A percentile compares a stretch with the other conserved stretches of the same genome.
Conservation (phyloP, 2,888 invertebrate genomes). For the Diogma glabrata region DNA sequence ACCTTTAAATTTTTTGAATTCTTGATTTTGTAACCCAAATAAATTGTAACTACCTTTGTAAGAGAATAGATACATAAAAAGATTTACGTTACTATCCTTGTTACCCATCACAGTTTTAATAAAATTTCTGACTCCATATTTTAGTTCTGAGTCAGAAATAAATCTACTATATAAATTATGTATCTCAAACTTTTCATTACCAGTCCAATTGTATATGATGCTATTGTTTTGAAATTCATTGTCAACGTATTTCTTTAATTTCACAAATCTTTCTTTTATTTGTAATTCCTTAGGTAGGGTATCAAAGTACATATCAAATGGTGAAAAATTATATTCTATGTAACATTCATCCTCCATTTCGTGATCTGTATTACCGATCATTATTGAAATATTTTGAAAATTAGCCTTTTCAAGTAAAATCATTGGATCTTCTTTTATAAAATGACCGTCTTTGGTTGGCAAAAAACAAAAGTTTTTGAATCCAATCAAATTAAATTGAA, state of each 20-base stretch:
- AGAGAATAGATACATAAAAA: not conserved
- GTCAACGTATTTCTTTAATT: not conserved
- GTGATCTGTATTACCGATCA: not conserved
- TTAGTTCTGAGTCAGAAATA: not conserved
- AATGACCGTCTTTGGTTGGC: not conserved
- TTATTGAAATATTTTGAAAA: not conserved
- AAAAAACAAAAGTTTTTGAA: constrained; percentile 1
- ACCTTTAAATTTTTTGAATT: constrained; percentile 2
- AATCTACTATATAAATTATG: not conserved
- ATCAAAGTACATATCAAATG: not conserved
- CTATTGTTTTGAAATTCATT: constrained; percentile 4
- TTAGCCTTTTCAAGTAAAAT: too few relatives aligned
- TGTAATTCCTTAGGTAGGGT: not conserved
- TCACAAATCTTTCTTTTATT: not conserved
- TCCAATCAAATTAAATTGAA: too few relatives aligned
- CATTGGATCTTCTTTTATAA: not conserved
- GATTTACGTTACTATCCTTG: not conserved
- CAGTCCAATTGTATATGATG: not conserved
- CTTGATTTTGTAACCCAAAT: too few relatives aligned
- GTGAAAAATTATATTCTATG: too few relatives aligned
- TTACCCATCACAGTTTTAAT: not conserved
- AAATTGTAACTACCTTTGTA: too few relatives aligned
- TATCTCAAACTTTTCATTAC: not conserved
- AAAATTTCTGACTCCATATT: not conserved
- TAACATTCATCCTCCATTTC: not conserved